Conservation (phyloP, 2,797 vertebrate genomes). For the Danio albolineatus region DNA sequence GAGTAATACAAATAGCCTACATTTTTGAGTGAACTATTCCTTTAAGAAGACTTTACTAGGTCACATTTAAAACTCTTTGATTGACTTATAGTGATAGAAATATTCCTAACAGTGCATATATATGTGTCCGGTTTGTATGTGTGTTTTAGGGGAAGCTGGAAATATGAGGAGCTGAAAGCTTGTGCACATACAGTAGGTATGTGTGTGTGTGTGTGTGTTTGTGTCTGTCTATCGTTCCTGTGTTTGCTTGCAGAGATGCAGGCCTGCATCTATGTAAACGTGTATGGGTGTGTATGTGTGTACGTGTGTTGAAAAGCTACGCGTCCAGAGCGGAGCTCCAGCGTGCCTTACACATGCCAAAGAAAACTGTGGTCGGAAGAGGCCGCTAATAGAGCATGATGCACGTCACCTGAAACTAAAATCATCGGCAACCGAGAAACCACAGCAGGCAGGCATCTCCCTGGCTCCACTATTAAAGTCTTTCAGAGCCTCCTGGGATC, state of each 20-base stretch:
- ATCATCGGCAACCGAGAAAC: constrained; percentile 85
- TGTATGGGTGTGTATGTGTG: constrained; percentile 64
- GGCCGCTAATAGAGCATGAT: constrained; percentile 89
- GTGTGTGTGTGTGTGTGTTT: constrained; percentile 27
- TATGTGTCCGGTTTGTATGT: constrained; percentile 69
- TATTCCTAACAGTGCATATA: constrained; percentile 37
- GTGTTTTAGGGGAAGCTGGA: constrained; percentile 71
- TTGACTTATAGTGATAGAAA: constrained; percentile 35
- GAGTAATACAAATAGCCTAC: background rate
- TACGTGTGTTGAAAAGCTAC: constrained; percentile 79
- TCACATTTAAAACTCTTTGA: constrained; percentile 17
- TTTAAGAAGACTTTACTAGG: constrained; percentile 17
- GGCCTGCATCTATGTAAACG: constrained; percentile 47
- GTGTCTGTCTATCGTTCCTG: constrained; percentile 52
- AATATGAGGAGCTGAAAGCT: constrained; percentile 70
- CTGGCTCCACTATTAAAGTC: constrained; percentile 64
- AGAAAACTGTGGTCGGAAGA: constrained; percentile 89
- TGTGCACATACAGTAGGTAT: background rate
- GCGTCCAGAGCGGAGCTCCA: constrained; percentile 74
- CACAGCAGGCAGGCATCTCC: constrained; percentile 73
- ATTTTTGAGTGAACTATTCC: background rate
- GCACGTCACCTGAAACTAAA: constrained; percentile 90
- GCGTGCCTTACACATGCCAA: constrained; percentile 78
- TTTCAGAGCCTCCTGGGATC: constrained; percentile 45
- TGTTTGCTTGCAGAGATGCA: constrained; percentile 52